A percentile compares a stretch with the other conserved stretches of the same genome.
phyloP scores from a whole-genome alignment of 2,113 vertebrate genomes.

The Pseudorasbora parva region DNA sequence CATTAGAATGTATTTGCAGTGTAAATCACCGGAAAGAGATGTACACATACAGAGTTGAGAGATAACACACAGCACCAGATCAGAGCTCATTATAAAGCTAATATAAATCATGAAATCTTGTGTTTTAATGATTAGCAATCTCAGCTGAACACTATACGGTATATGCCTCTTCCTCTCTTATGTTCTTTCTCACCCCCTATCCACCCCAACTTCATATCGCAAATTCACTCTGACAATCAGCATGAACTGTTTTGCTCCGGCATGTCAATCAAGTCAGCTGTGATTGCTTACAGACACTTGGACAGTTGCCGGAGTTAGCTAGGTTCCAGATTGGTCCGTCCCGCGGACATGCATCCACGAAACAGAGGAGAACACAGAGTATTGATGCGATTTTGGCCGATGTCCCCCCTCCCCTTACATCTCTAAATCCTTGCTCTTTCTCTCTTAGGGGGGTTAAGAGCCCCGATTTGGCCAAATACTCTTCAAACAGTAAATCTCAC shows the following conservation, averaged over 20 bases:
- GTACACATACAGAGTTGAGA: constrained; percentile 26
- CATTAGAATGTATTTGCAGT: constrained; percentile 15
- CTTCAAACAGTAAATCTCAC: constrained; percentile 48
- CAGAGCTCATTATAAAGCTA: not conserved
- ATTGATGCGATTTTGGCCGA: constrained; percentile 22
- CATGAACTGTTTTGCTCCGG: constrained; percentile 50
- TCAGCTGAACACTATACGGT: not conserved
- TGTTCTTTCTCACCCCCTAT: constrained; percentile 35
- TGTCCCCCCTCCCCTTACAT: not conserved
- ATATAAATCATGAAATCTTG: constrained; percentile 42
- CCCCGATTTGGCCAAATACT: constrained; percentile 36
- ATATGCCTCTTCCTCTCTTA: not conserved
- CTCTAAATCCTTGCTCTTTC: not conserved
- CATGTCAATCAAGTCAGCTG: constrained; percentile 48
- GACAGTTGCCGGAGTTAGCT: constrained; percentile 46
- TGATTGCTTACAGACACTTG: constrained; percentile 63
- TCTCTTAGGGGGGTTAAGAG: constrained; percentile 20
- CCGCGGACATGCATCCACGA: constrained; percentile 30
- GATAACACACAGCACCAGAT: constrained; percentile 25
- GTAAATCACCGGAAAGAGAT: constrained; percentile 39
- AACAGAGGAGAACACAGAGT: not conserved
- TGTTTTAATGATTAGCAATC: constrained; percentile 26
- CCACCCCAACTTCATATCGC: constrained; percentile 11
- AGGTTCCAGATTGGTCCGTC: constrained; percentile 45
- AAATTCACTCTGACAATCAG: constrained; percentile 54